Evolutionary conservation across 1,140 invertebrate species (phyloP).

Genomic region (Calephelis nemesis): DNA sequence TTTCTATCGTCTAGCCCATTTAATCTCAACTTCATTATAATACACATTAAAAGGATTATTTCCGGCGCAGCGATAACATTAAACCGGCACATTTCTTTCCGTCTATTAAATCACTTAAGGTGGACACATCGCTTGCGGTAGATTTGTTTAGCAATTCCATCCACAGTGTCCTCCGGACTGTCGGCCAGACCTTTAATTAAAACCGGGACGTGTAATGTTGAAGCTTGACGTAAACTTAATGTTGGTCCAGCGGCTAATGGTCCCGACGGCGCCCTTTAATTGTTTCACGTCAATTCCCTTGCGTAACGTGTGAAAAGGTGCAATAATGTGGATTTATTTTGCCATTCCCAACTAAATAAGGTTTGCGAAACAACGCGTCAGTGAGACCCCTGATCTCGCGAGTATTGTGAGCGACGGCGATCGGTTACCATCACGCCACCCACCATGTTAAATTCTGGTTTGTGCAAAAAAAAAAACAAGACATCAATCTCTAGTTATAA

Average conservation of each 20-base stretch:
- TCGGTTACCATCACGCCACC: no score
- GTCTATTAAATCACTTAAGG: constrained; percentile 79
- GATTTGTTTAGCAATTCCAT: constrained; percentile 78
- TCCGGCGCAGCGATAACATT: constrained; percentile 53
- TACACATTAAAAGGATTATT: constrained; percentile 40
- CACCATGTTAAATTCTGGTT: no score
- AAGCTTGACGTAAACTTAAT: constrained; percentile 66
- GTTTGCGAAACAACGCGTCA: not conserved
- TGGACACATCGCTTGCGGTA: constrained; percentile 75
- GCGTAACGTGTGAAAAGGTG: constrained; percentile 10
- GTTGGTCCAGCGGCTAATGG: constrained; percentile 69
- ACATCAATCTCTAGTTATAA: no score
- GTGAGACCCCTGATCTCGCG: no score
- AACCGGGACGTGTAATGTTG: constrained; percentile 68
- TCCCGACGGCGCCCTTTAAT: constrained; percentile 58
- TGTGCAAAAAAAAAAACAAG: no score
- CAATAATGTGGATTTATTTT: not conserved
- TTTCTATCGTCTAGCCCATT: not conserved
- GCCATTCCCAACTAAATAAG: not conserved
- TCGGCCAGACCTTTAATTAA: constrained; percentile 77
- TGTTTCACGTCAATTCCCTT: constrained; percentile 63
- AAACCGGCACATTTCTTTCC: constrained; percentile 73
- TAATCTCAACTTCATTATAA: constrained; percentile 19
- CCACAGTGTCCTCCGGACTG: constrained; percentile 41
- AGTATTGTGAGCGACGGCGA: no score